Evolutionary conservation across 2,797 vertebrate genomes (phyloP), one percentile per base, ranked within the genome.

Genomic region (Gila robusta): DNA sequence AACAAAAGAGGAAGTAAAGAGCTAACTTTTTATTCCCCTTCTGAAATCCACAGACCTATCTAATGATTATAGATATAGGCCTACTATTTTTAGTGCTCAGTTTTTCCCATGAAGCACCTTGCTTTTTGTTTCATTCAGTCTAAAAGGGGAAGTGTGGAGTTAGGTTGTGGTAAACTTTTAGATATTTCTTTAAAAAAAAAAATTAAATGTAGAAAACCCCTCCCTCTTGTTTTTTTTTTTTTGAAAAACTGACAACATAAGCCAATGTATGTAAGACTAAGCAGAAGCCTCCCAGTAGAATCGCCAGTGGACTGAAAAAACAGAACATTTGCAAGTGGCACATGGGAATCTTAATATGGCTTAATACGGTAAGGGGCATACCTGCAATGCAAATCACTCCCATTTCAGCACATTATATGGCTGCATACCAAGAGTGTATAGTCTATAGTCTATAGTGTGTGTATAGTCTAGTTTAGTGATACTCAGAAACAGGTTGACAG

Each of bases 371-470:
- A 90, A 91, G 85, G 89, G 91, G 92, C 91, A 93, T 93, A 94
- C 94, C 93, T 96, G 95, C 93, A 95, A 95, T 94, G 92, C 84
- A 93, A 93, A 91, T 94, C 94, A 90, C 92, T 93, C 91, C 91
- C 91, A 92, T 94, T 94, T 91, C 93, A 91, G 87, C 89, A 83
- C 92, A 91, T 91, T 91, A 91, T 91, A 91, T 93, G 90, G 87
- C 85, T 62, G 84, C 72, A 81, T 87, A 91, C 89, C 69, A 88
- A 84, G 54, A 10, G 54, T 84, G 47, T 56, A 9, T 41, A 81
- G 64, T 35, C n/a, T 47, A 80, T 32, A 32, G 28, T 32, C 28
- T 32, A 32, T 32, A 32, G 54, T 23, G 54, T 49, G 62, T 84
- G 47, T 56, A 9, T 41, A 81, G 64, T n/a, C n/a, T 47, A 80